Conservation (phyloP, 2,888 invertebrate species). For the Atethmia centrago region DNA sequence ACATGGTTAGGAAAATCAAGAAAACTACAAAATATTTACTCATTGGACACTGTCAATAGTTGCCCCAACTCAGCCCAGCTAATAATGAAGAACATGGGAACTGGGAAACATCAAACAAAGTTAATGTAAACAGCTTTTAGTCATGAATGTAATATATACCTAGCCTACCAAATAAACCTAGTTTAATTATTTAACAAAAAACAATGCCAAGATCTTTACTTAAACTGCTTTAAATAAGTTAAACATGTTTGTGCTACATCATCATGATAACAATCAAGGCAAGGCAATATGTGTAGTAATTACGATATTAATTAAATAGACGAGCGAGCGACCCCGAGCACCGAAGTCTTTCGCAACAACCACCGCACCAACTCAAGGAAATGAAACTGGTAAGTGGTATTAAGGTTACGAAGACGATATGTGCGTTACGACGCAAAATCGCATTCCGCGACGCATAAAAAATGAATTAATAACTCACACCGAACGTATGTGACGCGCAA, state of each 20-base stretch:
- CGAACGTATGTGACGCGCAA: slow-evolving; percentile 82
- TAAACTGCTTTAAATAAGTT: slow-evolving; percentile 25
- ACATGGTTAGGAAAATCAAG: neutral
- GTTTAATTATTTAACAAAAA: neutral
- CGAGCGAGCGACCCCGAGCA: slow-evolving; percentile 34
- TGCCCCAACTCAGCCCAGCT: slow-evolving; percentile 15
- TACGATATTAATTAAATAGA: slow-evolving; percentile 48
- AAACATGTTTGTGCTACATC: slow-evolving; percentile 49
- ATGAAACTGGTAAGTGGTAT: slow-evolving; percentile 48
- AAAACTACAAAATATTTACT: neutral
- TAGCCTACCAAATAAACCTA: neutral
- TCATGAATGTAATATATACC: slow-evolving; percentile 1
- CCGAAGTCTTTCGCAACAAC: slow-evolving; percentile 51
- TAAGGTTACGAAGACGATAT: slow-evolving; percentile 66
- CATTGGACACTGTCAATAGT: neutral
- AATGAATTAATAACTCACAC: slow-evolving; percentile 75
- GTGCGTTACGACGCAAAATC: slow-evolving; percentile 68
- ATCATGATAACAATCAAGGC: slow-evolving; percentile 52
- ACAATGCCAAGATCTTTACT: slow-evolving; percentile 9
- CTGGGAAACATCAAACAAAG: slow-evolving; percentile 21
- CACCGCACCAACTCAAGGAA: slow-evolving; percentile 46
- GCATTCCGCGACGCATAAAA: slow-evolving; percentile 69
- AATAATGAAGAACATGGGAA: no score
- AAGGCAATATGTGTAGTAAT: slow-evolving; percentile 50
- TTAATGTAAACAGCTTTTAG: neutral